phyloP scores from a whole-genome alignment of 2,888 invertebrate species.

The Nomada fucata region DNA sequence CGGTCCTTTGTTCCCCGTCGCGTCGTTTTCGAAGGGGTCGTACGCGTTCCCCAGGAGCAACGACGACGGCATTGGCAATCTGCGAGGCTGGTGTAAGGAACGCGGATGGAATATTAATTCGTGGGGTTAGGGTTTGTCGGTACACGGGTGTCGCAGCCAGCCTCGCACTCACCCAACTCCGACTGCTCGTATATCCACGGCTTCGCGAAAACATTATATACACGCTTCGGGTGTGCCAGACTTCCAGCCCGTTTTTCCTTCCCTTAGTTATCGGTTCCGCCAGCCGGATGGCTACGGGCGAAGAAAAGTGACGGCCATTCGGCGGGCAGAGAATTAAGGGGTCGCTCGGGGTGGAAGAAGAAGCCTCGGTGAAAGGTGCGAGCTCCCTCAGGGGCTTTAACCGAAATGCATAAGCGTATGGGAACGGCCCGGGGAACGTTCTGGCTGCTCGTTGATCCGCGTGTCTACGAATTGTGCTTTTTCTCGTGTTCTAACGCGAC shows the following conservation, averaged over 20 bases:
- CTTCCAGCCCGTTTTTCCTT: slow-evolving; percentile 67
- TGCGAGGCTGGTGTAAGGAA: slow-evolving; percentile 75
- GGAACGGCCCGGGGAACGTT: slow-evolving; percentile 38
- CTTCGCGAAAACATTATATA: slow-evolving; percentile 65
- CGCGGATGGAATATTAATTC: slow-evolving; percentile 82
- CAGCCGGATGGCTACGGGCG: slow-evolving; percentile 64
- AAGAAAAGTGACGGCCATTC: slow-evolving; percentile 70
- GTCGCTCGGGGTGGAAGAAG: slow-evolving; percentile 9
- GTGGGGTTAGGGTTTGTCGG: slow-evolving; percentile 70
- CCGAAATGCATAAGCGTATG: slow-evolving; percentile 69
- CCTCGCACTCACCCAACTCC: neutral
- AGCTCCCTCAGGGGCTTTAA: slow-evolving; percentile 75
- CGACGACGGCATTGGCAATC: slow-evolving; percentile 76
- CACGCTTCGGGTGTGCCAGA: slow-evolving; percentile 51
- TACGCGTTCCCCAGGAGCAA: slow-evolving; percentile 57
- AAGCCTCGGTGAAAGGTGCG: slow-evolving; percentile 68
- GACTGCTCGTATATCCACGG: slow-evolving; percentile 49
- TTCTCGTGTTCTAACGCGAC: neutral
- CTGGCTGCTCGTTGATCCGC: neutral
- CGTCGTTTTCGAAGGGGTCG: slow-evolving; percentile 66
- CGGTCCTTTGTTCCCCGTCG: slow-evolving; percentile 59
- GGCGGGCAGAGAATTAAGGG: slow-evolving; percentile 52
- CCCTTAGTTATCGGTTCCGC: slow-evolving; percentile 82
- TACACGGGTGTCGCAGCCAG: neutral
- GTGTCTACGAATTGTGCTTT: slow-evolving; percentile 6